Base-by-base conservation (phyloP, 2,113 vertebrate species). In the Oncorhynchus keta region DNA sequence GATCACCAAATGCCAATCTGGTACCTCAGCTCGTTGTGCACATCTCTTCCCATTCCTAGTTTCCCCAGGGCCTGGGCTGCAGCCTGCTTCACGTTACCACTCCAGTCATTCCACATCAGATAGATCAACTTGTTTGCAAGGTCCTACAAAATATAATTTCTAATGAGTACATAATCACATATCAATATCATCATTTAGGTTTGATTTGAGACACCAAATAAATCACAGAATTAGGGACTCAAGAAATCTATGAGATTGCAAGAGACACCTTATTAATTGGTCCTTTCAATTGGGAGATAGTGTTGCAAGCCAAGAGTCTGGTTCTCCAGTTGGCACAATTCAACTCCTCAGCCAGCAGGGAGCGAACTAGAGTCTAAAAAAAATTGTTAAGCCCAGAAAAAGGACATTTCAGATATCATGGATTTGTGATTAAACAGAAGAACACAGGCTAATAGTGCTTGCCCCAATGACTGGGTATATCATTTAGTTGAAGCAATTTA, bases 101-200 rank as follows among this genome's bases (percentile, higher is more conserved):
- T 91, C 93, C 93, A 95, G 81, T 95, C 94, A 24, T 86, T 89
- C 92, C 92, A 95, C 93, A 94, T 94, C 61, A 95, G 73, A 70
- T 93, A 79, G n/a, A 90, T 89, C 76, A 95, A 67, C 68, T 94
- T 95, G 59, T 84, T 87, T 51, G 84, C 90, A 71, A 94, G 75
- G 72, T 94, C 94, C 93, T 95, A 68, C 55, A 80, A 72, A 30
- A 67, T 24, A 28, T 18, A 67, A 12, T 30, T 32, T 14, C 2
- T 18, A 6, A 67, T 32, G 65, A 68, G 18, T 68, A 8, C 30
- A 68, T 35, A 66, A 13, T 61, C 69, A 64, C 9, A 16, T 68
- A 16, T 8, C 12, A 45, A 26, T 35, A 39, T 14, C 32, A 62
- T 24, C 9, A 39, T 68, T 68, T 35, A 1, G 16, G 14, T 35